Evolutionary conservation across 2,113 vertebrate species (phyloP).

Genomic region (Argyrosomus japonicus): DNA sequence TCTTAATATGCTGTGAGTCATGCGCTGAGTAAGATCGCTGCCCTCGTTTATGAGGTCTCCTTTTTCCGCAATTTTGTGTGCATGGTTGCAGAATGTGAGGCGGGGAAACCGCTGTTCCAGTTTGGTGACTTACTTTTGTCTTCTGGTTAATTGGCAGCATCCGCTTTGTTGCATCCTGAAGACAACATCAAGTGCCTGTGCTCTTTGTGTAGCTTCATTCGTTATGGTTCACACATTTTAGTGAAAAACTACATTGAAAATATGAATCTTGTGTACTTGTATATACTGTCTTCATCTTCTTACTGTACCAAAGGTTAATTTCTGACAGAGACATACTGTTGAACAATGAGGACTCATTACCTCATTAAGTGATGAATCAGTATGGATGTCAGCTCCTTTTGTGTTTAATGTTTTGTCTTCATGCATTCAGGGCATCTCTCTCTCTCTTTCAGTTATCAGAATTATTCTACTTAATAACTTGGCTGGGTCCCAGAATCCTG

Average conservation of each 20-base stretch:
- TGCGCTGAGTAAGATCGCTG: slow-evolving; percentile 37
- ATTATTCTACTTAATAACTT: not conserved
- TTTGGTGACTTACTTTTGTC: slow-evolving; percentile 39
- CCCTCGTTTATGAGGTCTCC: slow-evolving; percentile 41
- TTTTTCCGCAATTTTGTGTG: slow-evolving; percentile 39
- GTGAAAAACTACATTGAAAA: slow-evolving; percentile 10
- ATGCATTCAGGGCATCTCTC: slow-evolving; percentile 22
- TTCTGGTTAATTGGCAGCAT: slow-evolving; percentile 48
- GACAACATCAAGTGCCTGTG: slow-evolving; percentile 78
- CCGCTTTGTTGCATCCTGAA: slow-evolving; percentile 59
- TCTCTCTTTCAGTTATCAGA: not conserved
- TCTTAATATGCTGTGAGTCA: slow-evolving; percentile 50
- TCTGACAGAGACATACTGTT: slow-evolving; percentile 16
- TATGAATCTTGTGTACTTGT: slow-evolving; percentile 26
- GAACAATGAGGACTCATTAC: slow-evolving; percentile 16
- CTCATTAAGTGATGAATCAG: slow-evolving; percentile 5
- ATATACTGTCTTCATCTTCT: slow-evolving; percentile 47
- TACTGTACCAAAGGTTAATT: slow-evolving; percentile 43
- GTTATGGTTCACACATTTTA: slow-evolving; percentile 33
- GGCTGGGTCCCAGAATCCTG: not conserved
- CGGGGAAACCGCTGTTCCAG: not conserved
- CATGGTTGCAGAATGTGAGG: slow-evolving; percentile 56
- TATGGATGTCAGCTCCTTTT: slow-evolving; percentile 7
- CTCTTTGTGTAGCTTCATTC: slow-evolving; percentile 54
- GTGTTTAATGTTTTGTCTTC: slow-evolving; percentile 11